Conservation (phyloP, 2,888 invertebrate genomes). For the Galeopsomyia nigrocyanea region DNA sequence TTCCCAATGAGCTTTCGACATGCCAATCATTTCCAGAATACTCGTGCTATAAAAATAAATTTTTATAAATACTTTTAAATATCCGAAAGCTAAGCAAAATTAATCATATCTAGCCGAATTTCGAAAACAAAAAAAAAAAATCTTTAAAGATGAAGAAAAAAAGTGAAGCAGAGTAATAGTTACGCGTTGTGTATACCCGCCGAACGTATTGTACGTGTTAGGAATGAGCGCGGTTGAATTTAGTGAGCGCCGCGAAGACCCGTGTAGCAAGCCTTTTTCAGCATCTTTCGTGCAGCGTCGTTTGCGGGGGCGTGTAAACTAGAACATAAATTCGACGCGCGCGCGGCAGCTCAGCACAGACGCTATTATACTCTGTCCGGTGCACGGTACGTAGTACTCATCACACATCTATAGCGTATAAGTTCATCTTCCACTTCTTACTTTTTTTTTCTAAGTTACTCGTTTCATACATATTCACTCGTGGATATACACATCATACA, state of each 20-base stretch:
- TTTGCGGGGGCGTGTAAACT: constrained; percentile 67
- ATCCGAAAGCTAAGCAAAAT: no score
- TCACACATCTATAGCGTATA: neutral
- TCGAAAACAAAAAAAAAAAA: no score
- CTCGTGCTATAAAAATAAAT: no score
- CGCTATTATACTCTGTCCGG: constrained; percentile 68
- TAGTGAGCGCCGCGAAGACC: constrained; percentile 64
- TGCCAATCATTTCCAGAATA: no score
- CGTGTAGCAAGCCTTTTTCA: constrained; percentile 68
- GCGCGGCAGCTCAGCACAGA: constrained; percentile 65
- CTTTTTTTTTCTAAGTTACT: neutral
- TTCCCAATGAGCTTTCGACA: no score
- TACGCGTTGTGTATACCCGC: no score
- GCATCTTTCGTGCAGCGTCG: constrained; percentile 65
- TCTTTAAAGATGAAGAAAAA: no score
- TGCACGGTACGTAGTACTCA: constrained; percentile 66
- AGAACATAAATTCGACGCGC: constrained; percentile 69
- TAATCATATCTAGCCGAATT: no score
- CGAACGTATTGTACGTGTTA: constrained; percentile 33
- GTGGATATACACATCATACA: neutral
- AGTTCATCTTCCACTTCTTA: neutral
- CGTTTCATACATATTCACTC: neutral
- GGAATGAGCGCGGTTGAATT: constrained; percentile 52
- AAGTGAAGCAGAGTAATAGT: no score
- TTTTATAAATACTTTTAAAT: no score